Conservation (phyloP, 2,888 invertebrate genomes). For the Diploptera punctata region DNA sequence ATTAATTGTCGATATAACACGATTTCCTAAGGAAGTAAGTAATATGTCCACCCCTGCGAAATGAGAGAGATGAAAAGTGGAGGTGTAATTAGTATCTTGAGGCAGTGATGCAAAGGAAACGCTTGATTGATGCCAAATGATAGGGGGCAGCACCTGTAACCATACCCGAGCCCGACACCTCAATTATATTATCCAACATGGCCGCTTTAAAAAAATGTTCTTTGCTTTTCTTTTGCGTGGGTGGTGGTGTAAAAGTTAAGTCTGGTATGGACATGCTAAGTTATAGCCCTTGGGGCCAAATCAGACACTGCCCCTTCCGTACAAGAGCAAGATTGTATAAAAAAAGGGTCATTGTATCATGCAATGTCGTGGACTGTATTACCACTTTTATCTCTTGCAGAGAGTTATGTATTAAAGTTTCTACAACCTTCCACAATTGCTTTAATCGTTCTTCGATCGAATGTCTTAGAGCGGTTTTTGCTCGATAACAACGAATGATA, state of each 20-base stretch:
- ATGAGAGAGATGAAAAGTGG: conserved; percentile 11
- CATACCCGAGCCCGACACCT: conserved; percentile 23
- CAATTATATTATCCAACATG: conserved; percentile 35
- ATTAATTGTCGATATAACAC: too few species aligned
- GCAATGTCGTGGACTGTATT: conserved; percentile 5
- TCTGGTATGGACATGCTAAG: conserved; percentile 10
- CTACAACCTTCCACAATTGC: not conserved
- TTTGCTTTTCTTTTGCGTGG: conserved; percentile 19
- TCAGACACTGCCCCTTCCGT: not conserved
- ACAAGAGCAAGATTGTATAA: not conserved
- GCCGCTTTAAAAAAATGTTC: not conserved
- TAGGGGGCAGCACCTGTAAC: conserved; percentile 32
- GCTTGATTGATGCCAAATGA: conserved; percentile 40
- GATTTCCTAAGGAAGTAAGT: too few species aligned
- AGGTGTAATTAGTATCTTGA: conserved; percentile 38
- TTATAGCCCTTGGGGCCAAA: not conserved
- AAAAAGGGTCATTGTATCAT: conserved; percentile 23
- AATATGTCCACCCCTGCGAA: not conserved
- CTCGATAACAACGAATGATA: not conserved
- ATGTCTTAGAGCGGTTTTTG: not conserved
- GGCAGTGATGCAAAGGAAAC: conserved; percentile 29
- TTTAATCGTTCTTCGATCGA: not conserved
- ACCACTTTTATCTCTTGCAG: conserved; percentile 4
- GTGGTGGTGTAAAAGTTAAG: conserved; percentile 27
- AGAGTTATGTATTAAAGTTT: not conserved